These are phyloP conservation scores for Parelbella ahira DNA, from an alignment of 2,888 invertebrate genomes.

Conservation along the genomic window DNA sequence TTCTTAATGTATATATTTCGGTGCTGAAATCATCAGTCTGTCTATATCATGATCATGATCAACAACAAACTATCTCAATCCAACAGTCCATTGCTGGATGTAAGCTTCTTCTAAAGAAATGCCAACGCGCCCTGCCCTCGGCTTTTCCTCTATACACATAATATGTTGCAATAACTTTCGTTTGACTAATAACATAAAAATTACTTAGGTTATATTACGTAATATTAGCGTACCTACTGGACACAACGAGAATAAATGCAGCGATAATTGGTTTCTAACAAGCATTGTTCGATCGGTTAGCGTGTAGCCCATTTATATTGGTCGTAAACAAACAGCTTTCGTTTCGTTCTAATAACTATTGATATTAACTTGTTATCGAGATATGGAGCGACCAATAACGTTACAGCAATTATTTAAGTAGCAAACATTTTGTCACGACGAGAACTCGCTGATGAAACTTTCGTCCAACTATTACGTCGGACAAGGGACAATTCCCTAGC, in stretches of 20 bases:
- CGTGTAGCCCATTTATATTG: slow-evolving; percentile 31
- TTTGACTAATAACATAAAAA: slow-evolving; percentile 14
- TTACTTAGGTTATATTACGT: slow-evolving; percentile 19
- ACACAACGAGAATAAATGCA: slow-evolving; percentile 36
- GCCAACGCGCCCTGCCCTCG: too few relatives aligned
- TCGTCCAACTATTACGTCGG: slow-evolving; percentile 64
- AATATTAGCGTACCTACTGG: slow-evolving; percentile 14
- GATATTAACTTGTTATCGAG: slow-evolving; percentile 60
- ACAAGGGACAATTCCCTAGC: slow-evolving; percentile 64
- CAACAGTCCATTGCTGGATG: too few relatives aligned
- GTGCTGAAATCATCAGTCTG: too few relatives aligned
- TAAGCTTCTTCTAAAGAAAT: too few relatives aligned
- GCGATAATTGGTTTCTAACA: slow-evolving; percentile 54
- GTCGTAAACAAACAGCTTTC: slow-evolving; percentile 33
- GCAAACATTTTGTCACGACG: slow-evolving; percentile 61
- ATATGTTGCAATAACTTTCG: too few relatives aligned
- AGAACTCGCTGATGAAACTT: slow-evolving; percentile 64
- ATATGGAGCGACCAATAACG: slow-evolving; percentile 44
- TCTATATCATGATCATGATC: too few relatives aligned
- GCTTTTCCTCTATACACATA: too few relatives aligned
- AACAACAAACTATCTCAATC: too few relatives aligned
- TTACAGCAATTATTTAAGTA: slow-evolving; percentile 60
- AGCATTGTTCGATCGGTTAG: slow-evolving; percentile 43
- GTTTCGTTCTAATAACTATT: slow-evolving; percentile 52
- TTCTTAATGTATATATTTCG: too few relatives aligned